These are phyloP conservation scores for Equus przewalskii DNA, from an alignment of 2,113 vertebrate genomes.

Conservation along the genomic window DNA sequence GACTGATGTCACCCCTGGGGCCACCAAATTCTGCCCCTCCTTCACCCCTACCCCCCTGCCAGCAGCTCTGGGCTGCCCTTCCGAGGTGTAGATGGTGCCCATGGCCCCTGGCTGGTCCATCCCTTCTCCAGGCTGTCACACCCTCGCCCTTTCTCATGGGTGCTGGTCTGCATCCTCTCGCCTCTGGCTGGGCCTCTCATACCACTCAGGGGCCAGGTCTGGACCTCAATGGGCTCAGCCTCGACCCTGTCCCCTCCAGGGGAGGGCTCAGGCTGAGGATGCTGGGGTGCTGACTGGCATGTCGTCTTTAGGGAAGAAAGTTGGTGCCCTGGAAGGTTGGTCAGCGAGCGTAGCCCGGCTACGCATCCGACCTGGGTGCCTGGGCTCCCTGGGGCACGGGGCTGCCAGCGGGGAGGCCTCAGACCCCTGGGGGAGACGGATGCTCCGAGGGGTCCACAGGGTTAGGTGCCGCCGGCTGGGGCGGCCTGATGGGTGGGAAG, in stretches of 20 bases:
- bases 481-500: neutral
- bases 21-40: neutral
- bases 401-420: neutral
- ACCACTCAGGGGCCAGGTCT: neutral
- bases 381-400: neutral
- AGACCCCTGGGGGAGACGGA: neutral
- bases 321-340: neutral
- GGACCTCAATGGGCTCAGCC: neutral
- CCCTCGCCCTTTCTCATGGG: neutral
- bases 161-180: too few relatives aligned
- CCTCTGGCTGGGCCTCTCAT: neutral
- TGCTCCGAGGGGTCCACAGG: fast-evolving
- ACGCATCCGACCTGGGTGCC: neutral
- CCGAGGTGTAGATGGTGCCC: too few relatives aligned
- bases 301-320: too few relatives aligned
- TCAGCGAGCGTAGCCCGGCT: neutral
- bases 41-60: fast-evolving
- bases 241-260: neutral
- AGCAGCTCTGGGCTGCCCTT: neutral
- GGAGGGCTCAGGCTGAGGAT: neutral
- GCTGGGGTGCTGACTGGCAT: fast-evolving
- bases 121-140: neutral
- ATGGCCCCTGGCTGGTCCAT: neutral
- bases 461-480: neutral
- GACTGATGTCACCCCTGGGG: neutral